These are phyloP conservation scores for Euthynnus affinis DNA, from an alignment of 2,797 vertebrate species.

Conservation along the genomic window DNA sequence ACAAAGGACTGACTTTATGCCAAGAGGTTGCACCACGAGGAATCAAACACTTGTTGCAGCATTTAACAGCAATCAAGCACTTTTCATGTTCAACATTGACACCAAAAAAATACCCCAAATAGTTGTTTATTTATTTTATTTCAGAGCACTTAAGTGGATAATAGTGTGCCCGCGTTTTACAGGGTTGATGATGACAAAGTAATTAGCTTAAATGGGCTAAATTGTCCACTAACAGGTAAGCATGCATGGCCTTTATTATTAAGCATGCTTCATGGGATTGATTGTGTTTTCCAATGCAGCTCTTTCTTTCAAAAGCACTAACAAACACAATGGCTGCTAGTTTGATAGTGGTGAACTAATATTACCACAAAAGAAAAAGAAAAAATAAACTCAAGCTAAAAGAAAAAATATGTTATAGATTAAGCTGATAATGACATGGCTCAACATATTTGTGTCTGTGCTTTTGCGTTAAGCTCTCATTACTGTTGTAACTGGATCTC, in stretches of 20 bases:
- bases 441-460: not conserved
- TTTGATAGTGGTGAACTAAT: not conserved
- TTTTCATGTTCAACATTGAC: constrained; percentile 9
- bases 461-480: not conserved
- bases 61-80: constrained; percentile 7
- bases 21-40: constrained; percentile 10
- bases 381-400: not conserved
- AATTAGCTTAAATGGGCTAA: constrained; percentile 47
- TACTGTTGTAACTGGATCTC: not conserved
- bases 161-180: constrained; percentile 19
- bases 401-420: not conserved
- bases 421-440: not conserved
- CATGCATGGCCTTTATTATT: constrained; percentile 15
- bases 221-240: constrained; percentile 50
- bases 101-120: constrained; percentile 11
- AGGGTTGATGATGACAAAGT: constrained; percentile 33
- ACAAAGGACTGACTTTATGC: constrained; percentile 30
- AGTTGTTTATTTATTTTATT: constrained; percentile 25
- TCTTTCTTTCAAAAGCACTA: constrained; percentile 9
- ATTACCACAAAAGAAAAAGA: not conserved
- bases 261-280: constrained; percentile 34
- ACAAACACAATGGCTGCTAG: constrained; percentile 3
- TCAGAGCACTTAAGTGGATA: constrained; percentile 45
- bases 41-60: constrained; percentile 32
- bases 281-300: constrained; percentile 7